Evolutionary conservation across 2,888 invertebrate genomes (phyloP).

Genomic region (Lissonota sp.): DNA sequence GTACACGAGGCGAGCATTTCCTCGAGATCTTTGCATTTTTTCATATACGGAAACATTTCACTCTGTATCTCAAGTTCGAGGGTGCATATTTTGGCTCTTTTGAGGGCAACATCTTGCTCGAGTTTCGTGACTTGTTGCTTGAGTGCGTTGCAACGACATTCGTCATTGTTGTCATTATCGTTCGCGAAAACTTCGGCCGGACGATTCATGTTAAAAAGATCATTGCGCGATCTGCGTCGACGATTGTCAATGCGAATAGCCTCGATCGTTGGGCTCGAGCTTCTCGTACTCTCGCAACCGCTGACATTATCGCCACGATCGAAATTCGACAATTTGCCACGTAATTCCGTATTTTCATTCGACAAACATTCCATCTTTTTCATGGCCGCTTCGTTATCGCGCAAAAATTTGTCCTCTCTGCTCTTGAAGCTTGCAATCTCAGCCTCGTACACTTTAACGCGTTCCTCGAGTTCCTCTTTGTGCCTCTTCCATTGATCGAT

Average conservation of each 20-base stretch:
- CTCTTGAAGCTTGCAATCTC: constrained; percentile 22
- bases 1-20: constrained; percentile 69
- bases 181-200: constrained; percentile 66
- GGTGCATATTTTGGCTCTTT: constrained; percentile 76
- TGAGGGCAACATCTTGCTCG: constrained; percentile 76
- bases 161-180: constrained; percentile 36
- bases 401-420: constrained; percentile 7
- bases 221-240: constrained; percentile 71
- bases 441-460: not conserved
- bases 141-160: constrained; percentile 62
- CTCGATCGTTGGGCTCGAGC: constrained; percentile 70
- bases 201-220: constrained; percentile 73
- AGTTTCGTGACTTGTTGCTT: constrained; percentile 72
- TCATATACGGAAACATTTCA: constrained; percentile 76
- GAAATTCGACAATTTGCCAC: constrained; percentile 75
- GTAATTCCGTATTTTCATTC: constrained; percentile 36
- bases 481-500: not conserved
- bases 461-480: constrained; percentile 10
- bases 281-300: constrained; percentile 69
- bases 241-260: constrained; percentile 63
- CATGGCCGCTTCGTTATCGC: not conserved
- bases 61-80: constrained; percentile 77
- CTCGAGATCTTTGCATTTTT: constrained; percentile 77
- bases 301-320: constrained; percentile 78
- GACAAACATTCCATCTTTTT: constrained; percentile 1